phyloP scores from a whole-genome alignment of 2,797 vertebrate species.

The Harpagifer antarcticus region DNA sequence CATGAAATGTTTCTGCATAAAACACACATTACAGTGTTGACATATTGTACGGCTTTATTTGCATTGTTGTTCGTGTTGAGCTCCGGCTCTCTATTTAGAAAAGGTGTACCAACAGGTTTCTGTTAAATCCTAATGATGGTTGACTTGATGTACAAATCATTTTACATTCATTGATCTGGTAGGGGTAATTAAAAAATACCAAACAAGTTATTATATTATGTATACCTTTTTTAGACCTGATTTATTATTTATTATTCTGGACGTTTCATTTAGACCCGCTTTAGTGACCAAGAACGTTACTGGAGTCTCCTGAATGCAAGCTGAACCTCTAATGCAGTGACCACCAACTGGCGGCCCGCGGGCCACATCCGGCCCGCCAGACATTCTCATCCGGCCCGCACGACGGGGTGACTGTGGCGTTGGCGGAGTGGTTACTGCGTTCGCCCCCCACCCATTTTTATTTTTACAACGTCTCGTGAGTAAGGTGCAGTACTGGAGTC shows the following conservation, averaged over 20 bases:
- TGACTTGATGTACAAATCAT: neutral
- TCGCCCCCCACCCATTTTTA: too few relatives aligned
- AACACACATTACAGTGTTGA: neutral
- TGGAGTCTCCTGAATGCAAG: conserved; percentile 1
- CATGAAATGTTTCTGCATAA: neutral
- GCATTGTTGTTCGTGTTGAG: neutral
- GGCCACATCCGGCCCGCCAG: too few relatives aligned
- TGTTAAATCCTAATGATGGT: neutral
- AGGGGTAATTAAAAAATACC: neutral
- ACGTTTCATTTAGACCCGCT: neutral
- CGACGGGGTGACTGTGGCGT: too few relatives aligned
- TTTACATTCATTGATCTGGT: neutral
- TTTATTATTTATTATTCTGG: neutral
- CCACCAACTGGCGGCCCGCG: too few relatives aligned
- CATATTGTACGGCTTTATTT: conserved; percentile 29
- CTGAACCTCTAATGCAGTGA: neutral
- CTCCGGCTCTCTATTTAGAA: conserved; percentile 39
- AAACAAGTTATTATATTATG: too few relatives aligned
- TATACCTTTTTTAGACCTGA: too few relatives aligned
- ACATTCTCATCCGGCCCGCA: too few relatives aligned
- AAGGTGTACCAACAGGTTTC: conserved; percentile 30
- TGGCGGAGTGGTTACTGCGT: too few relatives aligned
- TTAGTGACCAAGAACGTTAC: neutral
- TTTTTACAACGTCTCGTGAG: too few relatives aligned
- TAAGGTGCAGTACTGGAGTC: too few relatives aligned